Evolutionary conservation across 2,888 invertebrate genomes (phyloP).

Genomic region (Chrysolina oricalcia): DNA sequence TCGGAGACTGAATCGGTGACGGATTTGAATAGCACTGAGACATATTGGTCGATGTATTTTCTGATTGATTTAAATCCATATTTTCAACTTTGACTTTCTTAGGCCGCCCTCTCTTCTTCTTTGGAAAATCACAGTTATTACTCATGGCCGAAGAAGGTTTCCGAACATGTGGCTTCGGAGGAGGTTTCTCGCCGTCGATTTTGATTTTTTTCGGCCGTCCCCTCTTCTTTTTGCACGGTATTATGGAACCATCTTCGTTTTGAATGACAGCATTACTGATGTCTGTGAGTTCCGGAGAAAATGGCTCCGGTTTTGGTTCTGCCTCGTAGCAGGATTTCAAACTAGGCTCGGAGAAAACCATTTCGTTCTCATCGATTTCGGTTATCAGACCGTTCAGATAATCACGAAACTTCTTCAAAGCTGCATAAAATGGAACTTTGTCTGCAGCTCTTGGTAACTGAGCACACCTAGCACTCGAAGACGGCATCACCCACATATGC

Average conservation of each 20-base stretch:
- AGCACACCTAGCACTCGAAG: slow-evolving; percentile 96
- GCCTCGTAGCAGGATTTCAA: slow-evolving; percentile 78
- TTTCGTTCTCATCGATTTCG: slow-evolving; percentile 90
- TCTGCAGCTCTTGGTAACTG: slow-evolving; percentile 97
- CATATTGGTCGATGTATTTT: slow-evolving; percentile 71
- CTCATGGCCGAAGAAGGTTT: slow-evolving; percentile 69
- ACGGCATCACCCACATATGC: slow-evolving; percentile 99
- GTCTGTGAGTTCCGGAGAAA: slow-evolving; percentile 70
- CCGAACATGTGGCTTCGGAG: slow-evolving; percentile 73
- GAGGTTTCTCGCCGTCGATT: slow-evolving; percentile 79
- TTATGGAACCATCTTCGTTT: slow-evolving; percentile 78
- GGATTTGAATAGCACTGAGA: slow-evolving; percentile 73
- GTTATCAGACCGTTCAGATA: slow-evolving; percentile 90
- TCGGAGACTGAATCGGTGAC: slow-evolving; percentile 73
- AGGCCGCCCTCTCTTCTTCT: slow-evolving; percentile 91
- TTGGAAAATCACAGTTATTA: slow-evolving; percentile 78
- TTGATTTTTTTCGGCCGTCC: slow-evolving; percentile 91
- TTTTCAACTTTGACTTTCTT: slow-evolving; percentile 87
- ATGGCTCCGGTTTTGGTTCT: slow-evolving; percentile 72
- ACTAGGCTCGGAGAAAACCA: slow-evolving; percentile 86
- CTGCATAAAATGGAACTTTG: slow-evolving; percentile 98
- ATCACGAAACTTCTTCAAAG: slow-evolving; percentile 95
- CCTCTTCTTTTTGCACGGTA: slow-evolving; percentile 90
- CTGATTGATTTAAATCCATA: slow-evolving; percentile 71
- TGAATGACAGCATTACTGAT: slow-evolving; percentile 73